Conservation (phyloP, 1,140 invertebrate species). For the Phymorhynchus buccinoides region DNA sequence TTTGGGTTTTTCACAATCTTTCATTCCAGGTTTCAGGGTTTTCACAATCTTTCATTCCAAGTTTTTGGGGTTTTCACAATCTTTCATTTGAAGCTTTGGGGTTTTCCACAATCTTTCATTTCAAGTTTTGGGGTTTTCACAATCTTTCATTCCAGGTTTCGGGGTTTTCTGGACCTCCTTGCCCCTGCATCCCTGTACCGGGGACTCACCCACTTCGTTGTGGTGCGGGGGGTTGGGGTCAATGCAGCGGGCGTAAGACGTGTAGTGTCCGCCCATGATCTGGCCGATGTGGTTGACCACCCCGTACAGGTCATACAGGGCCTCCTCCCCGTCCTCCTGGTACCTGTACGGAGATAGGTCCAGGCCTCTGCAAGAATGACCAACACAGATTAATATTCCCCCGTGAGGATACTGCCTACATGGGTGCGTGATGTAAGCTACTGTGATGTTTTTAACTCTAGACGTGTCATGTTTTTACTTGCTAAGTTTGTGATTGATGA, state of each 20-base stretch:
- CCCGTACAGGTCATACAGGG: constrained; percentile 77
- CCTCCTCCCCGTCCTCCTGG: constrained; percentile 40
- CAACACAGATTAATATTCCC: not conserved
- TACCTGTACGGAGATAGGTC: constrained; percentile 71
- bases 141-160: not conserved
- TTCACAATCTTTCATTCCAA: not conserved
- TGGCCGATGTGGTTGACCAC: constrained; percentile 77
- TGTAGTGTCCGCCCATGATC: constrained; percentile 77
- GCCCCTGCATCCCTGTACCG: not conserved
- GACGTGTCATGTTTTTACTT: not conserved
- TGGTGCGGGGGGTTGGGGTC: constrained; percentile 53
- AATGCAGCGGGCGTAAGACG: constrained; percentile 73
- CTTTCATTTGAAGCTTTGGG: not conserved
- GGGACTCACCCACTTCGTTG: constrained; percentile 71
- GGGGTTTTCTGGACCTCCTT: not conserved
- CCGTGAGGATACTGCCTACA: no score
- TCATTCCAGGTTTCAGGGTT: no score
- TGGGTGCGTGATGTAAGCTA: not conserved
- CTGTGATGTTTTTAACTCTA: no score
- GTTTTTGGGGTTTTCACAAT: not conserved
- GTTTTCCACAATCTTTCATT: not conserved
- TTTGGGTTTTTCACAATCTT: no score
- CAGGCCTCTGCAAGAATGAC: constrained; percentile 66
- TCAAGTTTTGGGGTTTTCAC: not conserved
- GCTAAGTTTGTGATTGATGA: not conserved